Base-by-base conservation (phyloP, 2,797 vertebrate genomes). In the Leptatherina wallacei region DNA sequence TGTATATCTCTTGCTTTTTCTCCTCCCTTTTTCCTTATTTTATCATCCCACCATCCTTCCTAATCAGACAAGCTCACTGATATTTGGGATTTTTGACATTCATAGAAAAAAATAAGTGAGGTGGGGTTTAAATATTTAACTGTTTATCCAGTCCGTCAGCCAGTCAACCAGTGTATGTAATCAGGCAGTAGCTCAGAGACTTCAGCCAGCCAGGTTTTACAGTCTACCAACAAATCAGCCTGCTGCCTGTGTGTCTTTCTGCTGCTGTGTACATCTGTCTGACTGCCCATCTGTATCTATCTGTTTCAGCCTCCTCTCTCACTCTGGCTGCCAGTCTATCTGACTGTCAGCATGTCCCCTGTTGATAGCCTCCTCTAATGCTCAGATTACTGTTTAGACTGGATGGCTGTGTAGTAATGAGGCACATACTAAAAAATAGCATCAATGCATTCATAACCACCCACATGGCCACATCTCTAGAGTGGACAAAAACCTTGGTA, bases 51-150 rank as follows among this genome's bases (percentile, higher is more conserved):
- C 54, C 47, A 33, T 63, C 40, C 42, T 44, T 73, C 68, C 27
- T 61, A 61, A 68, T 67, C 71, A 75, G 62, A 62, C 10, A 68
- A 59, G 54, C 20, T 47, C 61, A 55, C 64, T 72, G 78, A 78
- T 87, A 77, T 69, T 73, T 58, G 58, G n/a, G 69, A 74, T 81
- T 73, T 85, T 82, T 86, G 82, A 88, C 82, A 88, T 88, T 87
- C 79, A 85, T 65, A 66, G 42, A 51, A 78, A 89, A 11, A 47
- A 85, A 77, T 75, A 81, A 80, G 73, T 52, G 44, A 70, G 69
- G 64, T 27, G 24, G 33, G 67, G 82, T 85, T 75, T 71, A 52
- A 82, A 65, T 71, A 70, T 78, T 68, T 69, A 72, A 78, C 73
- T 32, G 12, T 83, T 85, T 62, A 82, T 80, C 67, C 61, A 78